A percentile compares a stretch with the other conserved stretches of the same genome.
phyloP scores from a whole-genome alignment of 1,140 invertebrate species.

The Zaprionus nigranus region DNA sequence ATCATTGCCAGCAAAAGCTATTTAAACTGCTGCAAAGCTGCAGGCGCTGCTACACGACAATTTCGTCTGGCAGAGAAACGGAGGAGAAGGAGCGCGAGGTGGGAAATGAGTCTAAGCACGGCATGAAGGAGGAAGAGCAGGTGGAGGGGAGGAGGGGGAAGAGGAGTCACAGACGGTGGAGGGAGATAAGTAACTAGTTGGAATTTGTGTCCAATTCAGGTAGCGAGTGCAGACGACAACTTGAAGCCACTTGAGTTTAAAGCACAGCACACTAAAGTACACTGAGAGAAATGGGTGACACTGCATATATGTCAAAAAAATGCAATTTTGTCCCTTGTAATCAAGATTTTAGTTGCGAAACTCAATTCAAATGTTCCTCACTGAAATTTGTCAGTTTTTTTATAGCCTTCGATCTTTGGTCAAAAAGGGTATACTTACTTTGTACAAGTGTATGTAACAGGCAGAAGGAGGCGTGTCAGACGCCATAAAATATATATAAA shows the following conservation, averaged over 20 bases:
- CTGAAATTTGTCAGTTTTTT: no score
- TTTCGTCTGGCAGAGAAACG: slow-evolving; percentile 9
- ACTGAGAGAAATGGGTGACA: not conserved
- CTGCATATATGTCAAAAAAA: no score
- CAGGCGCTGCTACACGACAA: slow-evolving; percentile 29
- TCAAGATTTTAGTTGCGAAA: no score
- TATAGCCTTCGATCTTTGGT: no score
- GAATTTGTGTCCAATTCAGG: slow-evolving; percentile 37
- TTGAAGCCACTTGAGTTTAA: slow-evolving; percentile 23
- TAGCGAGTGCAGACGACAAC: slow-evolving; percentile 23
- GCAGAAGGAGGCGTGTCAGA: no score
- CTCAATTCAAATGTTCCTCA: no score
- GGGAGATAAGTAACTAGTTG: slow-evolving; percentile 34
- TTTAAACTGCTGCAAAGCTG: slow-evolving; percentile 45
- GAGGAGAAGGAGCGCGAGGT: not conserved
- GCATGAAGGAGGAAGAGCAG: not conserved
- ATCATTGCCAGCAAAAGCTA: slow-evolving; percentile 4
- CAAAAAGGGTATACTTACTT: no score
- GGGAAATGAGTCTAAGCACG: not conserved
- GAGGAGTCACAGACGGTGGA: not conserved
- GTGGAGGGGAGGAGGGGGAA: not conserved
- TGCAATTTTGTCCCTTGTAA: no score
- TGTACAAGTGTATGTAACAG: no score
- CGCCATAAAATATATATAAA: no score
- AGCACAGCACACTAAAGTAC: slow-evolving; percentile 1